A percentile compares a stretch with the other conserved stretches of the same genome.
Conservation (phyloP, 1,140 invertebrate species). For the Drosophila eugracilis region DNA sequence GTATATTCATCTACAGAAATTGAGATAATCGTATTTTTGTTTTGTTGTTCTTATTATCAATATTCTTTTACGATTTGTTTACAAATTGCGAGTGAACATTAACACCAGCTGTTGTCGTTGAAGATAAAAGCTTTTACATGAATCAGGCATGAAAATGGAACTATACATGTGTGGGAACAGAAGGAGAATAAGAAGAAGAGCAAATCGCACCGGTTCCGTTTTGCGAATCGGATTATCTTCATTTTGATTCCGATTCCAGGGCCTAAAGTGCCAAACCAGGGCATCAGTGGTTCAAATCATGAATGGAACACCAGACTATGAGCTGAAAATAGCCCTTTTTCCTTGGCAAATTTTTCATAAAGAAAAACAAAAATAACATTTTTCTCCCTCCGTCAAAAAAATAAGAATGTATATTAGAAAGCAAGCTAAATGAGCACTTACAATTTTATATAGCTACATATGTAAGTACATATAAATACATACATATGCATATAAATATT, state of each 20-base stretch:
- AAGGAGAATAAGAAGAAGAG: conserved; percentile 5
- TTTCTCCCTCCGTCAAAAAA: background rate
- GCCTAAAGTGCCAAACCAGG: conserved; percentile 19
- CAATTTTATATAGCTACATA: conserved; percentile 12
- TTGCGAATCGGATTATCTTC: conserved; percentile 18
- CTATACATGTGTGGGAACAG: background rate
- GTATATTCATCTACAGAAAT: too few species aligned
- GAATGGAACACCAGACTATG: conserved; percentile 2
- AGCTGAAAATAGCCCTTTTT: conserved; percentile 1
- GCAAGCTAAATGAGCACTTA: too few species aligned
- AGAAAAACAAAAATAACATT: conserved; percentile 2
- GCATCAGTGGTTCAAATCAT: conserved; percentile 1
- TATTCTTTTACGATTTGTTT: conserved; percentile 16
- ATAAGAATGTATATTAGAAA: background rate
- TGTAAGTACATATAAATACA: conserved; percentile 14
- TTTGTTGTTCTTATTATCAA: too few species aligned
- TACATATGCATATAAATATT: conserved; percentile 28
- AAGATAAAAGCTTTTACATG: conserved; percentile 31
- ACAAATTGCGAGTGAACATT: conserved; percentile 20
- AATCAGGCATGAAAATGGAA: conserved; percentile 10
- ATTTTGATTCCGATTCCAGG: conserved; percentile 29
- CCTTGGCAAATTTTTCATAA: background rate
- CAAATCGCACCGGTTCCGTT: conserved; percentile 28
- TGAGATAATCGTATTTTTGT: too few species aligned
- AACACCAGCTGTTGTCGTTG: conserved; percentile 21